Base-by-base conservation (phyloP, 2,113 vertebrate species). In the Actenoides lindsayi region DNA sequence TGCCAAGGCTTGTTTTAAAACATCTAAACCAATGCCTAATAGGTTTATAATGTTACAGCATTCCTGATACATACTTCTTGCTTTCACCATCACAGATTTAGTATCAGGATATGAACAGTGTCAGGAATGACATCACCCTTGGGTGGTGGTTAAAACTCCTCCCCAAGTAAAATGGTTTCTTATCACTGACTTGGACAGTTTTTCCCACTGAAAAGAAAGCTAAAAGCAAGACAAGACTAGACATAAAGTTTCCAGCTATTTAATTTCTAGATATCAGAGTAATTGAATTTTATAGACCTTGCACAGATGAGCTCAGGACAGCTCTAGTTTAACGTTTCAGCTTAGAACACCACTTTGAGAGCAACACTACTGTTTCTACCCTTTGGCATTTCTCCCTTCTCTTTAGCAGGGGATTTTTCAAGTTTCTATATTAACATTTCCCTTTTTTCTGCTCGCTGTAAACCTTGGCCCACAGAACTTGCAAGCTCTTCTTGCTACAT, bases 81-180 rank as follows among this genome's bases (percentile, higher is more conserved):
- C 94, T 95, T 94, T 81, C 82, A 69, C 84, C 90, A 73, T 80
- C 1, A 0, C 88, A 91, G 84, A 94, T 88, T 79, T 28, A 56
- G 88, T 87, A 54, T 57, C 67, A 91, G 93, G 96, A 95, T 80
- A 91, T 56, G 93, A 90, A 46, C 50, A 39, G 53, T 91, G 89
- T 87, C 89, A 86, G 87, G 68, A 59, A 83, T 95, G 91, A 97
- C 93, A 95, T 94, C 80, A 96, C 10, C 69, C 70, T 70, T 90
- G 94, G 91, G 93, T 89, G 90, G 15, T 92, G 88, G 50, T 93
- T 90, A 51, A 96, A 95, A 94, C 93, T 93, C 94, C 93, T 95
- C 94, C 94, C 86, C 91, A 76, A 88, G 86, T 64, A 93, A 97
- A 95, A 95, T 95, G 93, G 94, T 94, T 97, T 91, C 94, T 96